Evolutionary conservation across 1,140 invertebrate genomes (phyloP).

Genomic region (Asobara japonica): DNA sequence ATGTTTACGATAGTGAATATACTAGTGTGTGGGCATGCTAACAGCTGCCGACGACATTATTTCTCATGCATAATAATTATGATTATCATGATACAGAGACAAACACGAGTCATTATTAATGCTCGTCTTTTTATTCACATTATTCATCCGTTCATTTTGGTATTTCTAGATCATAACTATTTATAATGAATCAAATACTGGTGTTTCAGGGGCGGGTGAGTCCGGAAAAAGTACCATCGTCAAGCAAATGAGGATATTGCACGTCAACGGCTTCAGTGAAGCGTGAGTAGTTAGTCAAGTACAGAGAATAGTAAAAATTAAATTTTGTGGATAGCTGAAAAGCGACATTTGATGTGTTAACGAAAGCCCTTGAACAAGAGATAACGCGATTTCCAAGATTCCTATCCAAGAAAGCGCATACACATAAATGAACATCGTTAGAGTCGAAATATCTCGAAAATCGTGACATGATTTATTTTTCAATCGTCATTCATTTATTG

Average conservation of each 20-base stretch:
- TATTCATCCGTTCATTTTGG: neutral
- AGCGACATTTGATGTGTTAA: too few relatives aligned
- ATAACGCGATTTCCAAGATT: too few relatives aligned
- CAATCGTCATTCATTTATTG: too few relatives aligned
- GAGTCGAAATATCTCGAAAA: too few relatives aligned
- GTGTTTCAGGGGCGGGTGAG: constrained; percentile 82
- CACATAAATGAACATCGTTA: too few relatives aligned
- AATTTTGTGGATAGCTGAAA: too few relatives aligned
- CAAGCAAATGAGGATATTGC: constrained; percentile 99
- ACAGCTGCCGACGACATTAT: constrained; percentile 43
- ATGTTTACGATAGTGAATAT: neutral
- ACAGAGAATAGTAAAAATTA: neutral
- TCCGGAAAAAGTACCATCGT: constrained; percentile 99
- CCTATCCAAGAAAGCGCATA: too few relatives aligned
- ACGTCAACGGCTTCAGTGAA: constrained; percentile 98
- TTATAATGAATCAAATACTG: constrained; percentile 11
- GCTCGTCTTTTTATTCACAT: neutral
- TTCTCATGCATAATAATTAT: constrained; percentile 22
- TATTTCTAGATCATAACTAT: neutral
- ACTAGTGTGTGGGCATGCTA: constrained; percentile 36
- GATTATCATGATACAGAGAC: constrained; percentile 24
- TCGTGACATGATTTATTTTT: too few relatives aligned
- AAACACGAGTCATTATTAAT: constrained; percentile 5
- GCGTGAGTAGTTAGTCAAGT: constrained; percentile 69
- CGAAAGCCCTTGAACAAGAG: too few relatives aligned